phyloP scores from a whole-genome alignment of 1,140 invertebrate genomes.

The Archivesica marissinica region DNA sequence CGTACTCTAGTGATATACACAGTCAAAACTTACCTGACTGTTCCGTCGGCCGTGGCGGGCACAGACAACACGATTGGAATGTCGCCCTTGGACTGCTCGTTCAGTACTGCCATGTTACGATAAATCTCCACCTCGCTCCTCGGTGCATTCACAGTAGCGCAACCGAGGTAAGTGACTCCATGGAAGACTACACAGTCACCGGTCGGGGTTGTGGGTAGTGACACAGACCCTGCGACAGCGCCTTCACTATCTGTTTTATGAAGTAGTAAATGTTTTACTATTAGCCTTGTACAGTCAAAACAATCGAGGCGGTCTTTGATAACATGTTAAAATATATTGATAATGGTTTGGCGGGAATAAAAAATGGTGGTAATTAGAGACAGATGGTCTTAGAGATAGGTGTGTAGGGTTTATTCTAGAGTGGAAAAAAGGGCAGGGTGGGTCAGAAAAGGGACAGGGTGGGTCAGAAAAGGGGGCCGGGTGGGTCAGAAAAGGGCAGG shows the following conservation, averaged over 20 bases:
- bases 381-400: no score
- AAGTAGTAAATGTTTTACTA: no score
- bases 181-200: conserved; percentile 89
- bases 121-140: conserved; percentile 98
- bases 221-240: conserved; percentile 68
- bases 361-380: no score
- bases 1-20: no score
- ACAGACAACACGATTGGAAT: conserved; percentile 93
- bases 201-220: conserved; percentile 72
- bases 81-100: conserved; percentile 90
- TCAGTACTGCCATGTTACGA: conserved; percentile 95
- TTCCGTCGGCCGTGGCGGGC: conserved; percentile 92
- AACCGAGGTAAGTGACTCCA: conserved; percentile 97
- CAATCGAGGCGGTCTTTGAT: no score
- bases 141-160: conserved; percentile 95
- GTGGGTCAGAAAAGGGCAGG: no score
- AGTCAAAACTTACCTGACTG: conserved; percentile 87
- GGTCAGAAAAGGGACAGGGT: no score
- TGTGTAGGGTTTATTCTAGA: no score
- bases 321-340: no score
- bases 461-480: no score
- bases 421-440: no score
- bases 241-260: neutral
- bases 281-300: neutral
- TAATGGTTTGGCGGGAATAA: no score